phyloP scores from a whole-genome alignment of 2,797 vertebrate species.

The Silurus lanzhouensis region DNA sequence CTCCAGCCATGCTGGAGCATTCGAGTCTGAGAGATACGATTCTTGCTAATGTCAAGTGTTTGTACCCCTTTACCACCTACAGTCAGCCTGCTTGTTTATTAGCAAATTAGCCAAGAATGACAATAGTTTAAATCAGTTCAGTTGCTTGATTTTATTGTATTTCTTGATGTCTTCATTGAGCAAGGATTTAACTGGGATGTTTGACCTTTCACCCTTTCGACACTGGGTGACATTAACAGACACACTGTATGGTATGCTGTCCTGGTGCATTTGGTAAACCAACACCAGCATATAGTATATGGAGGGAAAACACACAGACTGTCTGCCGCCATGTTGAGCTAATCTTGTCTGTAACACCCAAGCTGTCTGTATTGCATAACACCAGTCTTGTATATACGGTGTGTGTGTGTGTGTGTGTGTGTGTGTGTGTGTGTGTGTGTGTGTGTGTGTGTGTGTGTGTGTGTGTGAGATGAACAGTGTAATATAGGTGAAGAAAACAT shows the following conservation, averaged over 20 bases:
- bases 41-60: conserved; percentile 73
- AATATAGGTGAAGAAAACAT: background rate
- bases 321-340: conserved; percentile 13
- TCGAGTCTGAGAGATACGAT: conserved; percentile 72
- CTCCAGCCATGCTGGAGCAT: conserved; percentile 75
- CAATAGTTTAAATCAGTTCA: background rate
- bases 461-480: background rate
- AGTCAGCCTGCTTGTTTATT: conserved; percentile 30
- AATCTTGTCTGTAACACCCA: background rate
- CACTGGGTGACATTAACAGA: background rate
- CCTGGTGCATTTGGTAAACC: conserved; percentile 10
- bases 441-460: background rate
- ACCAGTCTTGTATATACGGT: background rate
- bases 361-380: conserved; percentile 19
- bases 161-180: background rate
- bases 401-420: background rate
- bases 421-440: background rate
- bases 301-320: background rate
- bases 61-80: conserved; percentile 67
- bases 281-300: background rate
- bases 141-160: background rate
- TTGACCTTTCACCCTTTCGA: background rate
- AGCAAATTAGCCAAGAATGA: conserved; percentile 34
- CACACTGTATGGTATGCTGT: background rate
- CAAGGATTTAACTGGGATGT: background rate